phyloP scores from a whole-genome alignment of 2,797 vertebrate genomes.

The Brotula barbata region DNA sequence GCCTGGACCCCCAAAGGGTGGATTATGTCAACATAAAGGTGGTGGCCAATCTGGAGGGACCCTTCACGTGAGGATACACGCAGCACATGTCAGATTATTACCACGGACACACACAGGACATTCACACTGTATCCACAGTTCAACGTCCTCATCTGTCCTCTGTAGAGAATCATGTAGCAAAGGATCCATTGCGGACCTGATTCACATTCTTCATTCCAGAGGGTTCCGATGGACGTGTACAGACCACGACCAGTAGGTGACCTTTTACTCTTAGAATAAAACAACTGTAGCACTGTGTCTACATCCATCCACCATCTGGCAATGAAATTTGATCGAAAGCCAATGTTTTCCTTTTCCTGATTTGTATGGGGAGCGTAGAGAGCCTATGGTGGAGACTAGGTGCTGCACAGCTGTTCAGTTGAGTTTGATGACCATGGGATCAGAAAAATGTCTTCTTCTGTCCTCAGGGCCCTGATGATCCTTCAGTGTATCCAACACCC shows the following conservation, averaged over 20 bases:
- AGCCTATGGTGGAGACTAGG: too few species aligned
- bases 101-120: neutral
- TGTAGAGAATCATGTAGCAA: slow-evolving; percentile 75
- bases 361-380: too few species aligned
- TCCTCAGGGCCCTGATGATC: slow-evolving; percentile 70
- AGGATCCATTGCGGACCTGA: slow-evolving; percentile 75
- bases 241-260: slow-evolving; percentile 73
- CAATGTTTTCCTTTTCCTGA: too few species aligned
- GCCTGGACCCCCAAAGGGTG: slow-evolving; percentile 73
- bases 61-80: slow-evolving; percentile 66
- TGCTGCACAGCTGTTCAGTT: neutral
- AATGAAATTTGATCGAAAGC: too few species aligned
- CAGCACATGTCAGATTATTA: neutral
- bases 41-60: slow-evolving; percentile 74
- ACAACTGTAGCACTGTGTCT: too few species aligned
- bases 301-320: too few species aligned
- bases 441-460: neutral
- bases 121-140: neutral
- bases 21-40: slow-evolving; percentile 80
- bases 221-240: slow-evolving; percentile 82
- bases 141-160: neutral
- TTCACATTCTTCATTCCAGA: slow-evolving; percentile 68
- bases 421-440: neutral
- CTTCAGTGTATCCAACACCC: slow-evolving; percentile 74
- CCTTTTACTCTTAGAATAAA: too few species aligned